Base-by-base conservation (phyloP, 1,140 invertebrate species). In the Copidosoma floridanum region DNA sequence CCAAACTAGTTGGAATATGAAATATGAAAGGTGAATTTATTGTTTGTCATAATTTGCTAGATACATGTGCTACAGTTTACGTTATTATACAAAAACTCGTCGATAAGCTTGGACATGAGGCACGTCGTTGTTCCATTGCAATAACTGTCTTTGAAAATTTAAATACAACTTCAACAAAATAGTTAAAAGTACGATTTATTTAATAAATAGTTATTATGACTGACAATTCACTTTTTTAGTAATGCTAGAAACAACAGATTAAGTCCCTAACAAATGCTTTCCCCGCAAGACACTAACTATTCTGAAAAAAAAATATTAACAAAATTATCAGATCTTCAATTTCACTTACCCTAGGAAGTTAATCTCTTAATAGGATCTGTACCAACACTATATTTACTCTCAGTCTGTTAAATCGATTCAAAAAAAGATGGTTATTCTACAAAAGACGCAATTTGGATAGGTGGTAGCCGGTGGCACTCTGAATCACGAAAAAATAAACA, bases 281-380 rank as follows among this genome's bases (percentile, higher is more conserved):
- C 61, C 61, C 1, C 61, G 43, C 24, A 12, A 57, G 24, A 14
- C 11, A 21, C 38, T 62, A 12, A n/a, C 47, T 32, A 47, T 56
- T 5, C 52, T 44, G 16, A 8, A 5, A 6, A 62, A 62, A n/a
- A n/a, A n/a, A n/a, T n/a, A n/a, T n/a, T n/a, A 24, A 56, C 56
- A 14, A 40, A 48, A 63, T 16, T 63, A 2, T 53, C 61, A 14
- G 61, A 63, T 26, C 60, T 53, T 11, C 24, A 51, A 24, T 63
- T 63, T 43, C 54, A 63, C 24, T 26, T 57, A 11, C 54, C 61
- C 4, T 46, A 26, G 18, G 27, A 24, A 11, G 27, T 63, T n/a
- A 37, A 63, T 29, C 14, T 63, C 10, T 27, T 63, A 8, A 37
- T 63, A 18, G 54, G 61, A 6, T 37, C 61, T 8, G 54, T 52